Percentiles rank a stretch among this genome's conserved stretches.
phyloP scores from a whole-genome alignment of 2,113 vertebrate genomes.

The Oryctolagus cuniculus region DNA sequence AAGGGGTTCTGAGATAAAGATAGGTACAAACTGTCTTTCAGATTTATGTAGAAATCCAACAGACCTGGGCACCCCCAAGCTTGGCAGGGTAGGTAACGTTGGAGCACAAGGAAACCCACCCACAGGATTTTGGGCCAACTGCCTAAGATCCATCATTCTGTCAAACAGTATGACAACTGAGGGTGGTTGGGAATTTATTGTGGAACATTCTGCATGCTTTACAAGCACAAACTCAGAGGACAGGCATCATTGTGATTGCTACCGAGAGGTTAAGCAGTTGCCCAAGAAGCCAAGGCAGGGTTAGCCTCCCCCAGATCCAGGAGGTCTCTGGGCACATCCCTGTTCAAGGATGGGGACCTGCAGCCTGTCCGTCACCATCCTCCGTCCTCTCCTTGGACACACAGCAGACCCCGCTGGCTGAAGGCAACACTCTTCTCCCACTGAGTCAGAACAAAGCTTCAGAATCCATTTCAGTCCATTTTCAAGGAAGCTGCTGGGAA shows the following conservation, averaged over 20 bases:
- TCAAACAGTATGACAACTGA: neutral
- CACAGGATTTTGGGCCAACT: neutral
- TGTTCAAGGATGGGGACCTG: neutral
- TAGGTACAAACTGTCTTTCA: neutral
- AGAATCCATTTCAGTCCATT: neutral
- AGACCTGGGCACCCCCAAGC: neutral
- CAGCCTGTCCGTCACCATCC: fast-evolving
- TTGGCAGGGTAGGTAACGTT: neutral
- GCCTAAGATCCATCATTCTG: neutral
- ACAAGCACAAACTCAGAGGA: neutral
- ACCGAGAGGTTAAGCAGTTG: neutral
- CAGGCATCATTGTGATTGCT: no score
- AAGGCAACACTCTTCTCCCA: neutral
- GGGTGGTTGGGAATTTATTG: neutral
- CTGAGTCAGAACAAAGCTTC: neutral
- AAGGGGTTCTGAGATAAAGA: neutral
- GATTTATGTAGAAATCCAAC: neutral
- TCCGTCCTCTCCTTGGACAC: neutral
- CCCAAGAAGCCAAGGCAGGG: neutral
- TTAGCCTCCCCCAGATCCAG: fast-evolving
- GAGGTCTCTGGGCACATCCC: neutral
- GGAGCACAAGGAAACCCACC: no score
- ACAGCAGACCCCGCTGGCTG: neutral
- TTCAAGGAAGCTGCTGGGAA: neutral
- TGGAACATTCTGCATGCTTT: neutral